Evolutionary conservation across 2,888 invertebrate species (phyloP), one percentile per base, ranked within the genome.

Genomic region (Andrena camellia): DNA sequence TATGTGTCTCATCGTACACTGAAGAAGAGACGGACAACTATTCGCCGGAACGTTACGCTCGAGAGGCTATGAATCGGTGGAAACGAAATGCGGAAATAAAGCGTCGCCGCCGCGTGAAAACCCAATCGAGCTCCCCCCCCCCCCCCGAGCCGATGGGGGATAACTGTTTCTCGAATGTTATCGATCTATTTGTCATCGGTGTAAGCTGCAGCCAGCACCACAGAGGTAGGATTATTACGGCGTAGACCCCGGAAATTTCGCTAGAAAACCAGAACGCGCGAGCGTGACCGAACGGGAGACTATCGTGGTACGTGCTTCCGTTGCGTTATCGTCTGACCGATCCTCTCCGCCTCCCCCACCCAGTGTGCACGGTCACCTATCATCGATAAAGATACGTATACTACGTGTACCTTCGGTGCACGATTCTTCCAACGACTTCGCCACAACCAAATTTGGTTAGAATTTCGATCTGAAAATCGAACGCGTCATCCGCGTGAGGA

Each of bases 281-380:
- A 26, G 60, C 48, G 13, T 42, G 59, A 20, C 77, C 87, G 87
- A 84, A 79, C 57, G 77, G 63, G 82, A 79, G 77, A 23, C 71
- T 86, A 83, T 80, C 75, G 77, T 50, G 60, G 73, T 76, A 87
- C 87, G 85, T 79, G 76, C 83, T 85, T 87, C 85, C 81, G 80
- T 80, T 85, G 82, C 85, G 85, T 87, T 87, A 87, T 87, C 86
- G 63, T 80, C 70, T 75, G 74, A 68, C 77, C 72, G 80, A 86
- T 87, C 79, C 81, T 60, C 76, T 20, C 54, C 62, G 17, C 48
- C 54, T 20, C n/a, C 2, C 13, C 26, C 17, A 7, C 52, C 3
- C 60, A 33, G 48, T 54, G 74, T 60, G 42, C 73, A 63, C 64
- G 63, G 59, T 68, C 62, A 81, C 81, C 87, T 81, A 86, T 86